phyloP scores from a whole-genome alignment of 1,140 invertebrate genomes.

The Philotrypesis tridentata region DNA sequence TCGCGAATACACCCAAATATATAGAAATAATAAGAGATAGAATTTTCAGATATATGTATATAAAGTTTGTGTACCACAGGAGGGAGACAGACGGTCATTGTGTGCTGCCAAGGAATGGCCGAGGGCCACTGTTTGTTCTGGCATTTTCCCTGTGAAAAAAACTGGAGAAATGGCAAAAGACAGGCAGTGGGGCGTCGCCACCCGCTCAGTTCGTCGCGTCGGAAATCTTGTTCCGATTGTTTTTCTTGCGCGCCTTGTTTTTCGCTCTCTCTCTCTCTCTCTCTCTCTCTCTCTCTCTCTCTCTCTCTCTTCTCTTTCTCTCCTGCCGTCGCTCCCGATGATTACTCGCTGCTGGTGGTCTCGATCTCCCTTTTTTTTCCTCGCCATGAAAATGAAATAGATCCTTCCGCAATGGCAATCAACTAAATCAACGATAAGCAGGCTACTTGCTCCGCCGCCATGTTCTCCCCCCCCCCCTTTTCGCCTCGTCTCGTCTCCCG shows the following conservation, averaged over 20 bases:
- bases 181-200: constrained; percentile 23
- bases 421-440: background rate
- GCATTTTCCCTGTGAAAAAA: constrained; percentile 54
- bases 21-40: no score
- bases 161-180: constrained; percentile 50
- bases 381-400: background rate
- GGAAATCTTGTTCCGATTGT: constrained; percentile 32
- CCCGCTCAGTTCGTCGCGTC: constrained; percentile 9
- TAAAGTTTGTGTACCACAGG: background rate
- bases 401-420: background rate
- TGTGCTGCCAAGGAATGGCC: constrained; percentile 49
- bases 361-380: constrained; percentile 21
- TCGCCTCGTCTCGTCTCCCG: no score
- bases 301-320: constrained; percentile 12
- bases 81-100: constrained; percentile 57
- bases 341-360: background rate
- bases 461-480: background rate
- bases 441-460: background rate
- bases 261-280: constrained; percentile 14
- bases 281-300: constrained; percentile 8
- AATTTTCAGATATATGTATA: background rate
- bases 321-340: background rate
- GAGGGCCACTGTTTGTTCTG: constrained; percentile 53
- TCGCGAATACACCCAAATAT: no score
- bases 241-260: constrained; percentile 12